These are phyloP conservation scores for Ganaspis sp. DNA, from an alignment of 1,140 invertebrate genomes.

Conservation along the genomic window DNA sequence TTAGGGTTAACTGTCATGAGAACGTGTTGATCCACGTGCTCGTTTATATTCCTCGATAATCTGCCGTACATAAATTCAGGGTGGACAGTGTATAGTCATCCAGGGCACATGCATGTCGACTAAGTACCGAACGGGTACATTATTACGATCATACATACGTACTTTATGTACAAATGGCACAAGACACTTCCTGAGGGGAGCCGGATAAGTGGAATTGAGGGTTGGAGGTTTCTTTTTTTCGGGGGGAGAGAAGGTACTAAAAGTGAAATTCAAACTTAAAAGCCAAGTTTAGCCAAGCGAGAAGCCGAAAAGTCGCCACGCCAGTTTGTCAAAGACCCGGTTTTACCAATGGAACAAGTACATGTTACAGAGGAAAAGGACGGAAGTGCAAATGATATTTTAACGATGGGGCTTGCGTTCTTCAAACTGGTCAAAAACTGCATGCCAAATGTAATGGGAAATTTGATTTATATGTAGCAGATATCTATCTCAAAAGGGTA, in stretches of 20 bases:
- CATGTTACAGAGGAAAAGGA: slow-evolving; percentile 32
- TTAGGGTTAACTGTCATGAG: neutral
- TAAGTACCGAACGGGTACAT: neutral
- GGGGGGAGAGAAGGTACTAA: neutral
- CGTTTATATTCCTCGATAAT: neutral
- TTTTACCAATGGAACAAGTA: neutral
- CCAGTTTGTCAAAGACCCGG: slow-evolving; percentile 39
- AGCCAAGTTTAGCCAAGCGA: slow-evolving; percentile 29
- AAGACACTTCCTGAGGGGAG: slow-evolving; percentile 27
- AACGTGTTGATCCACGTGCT: slow-evolving; percentile 8
- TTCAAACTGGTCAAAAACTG: slow-evolving; percentile 30
- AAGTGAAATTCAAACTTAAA: neutral
- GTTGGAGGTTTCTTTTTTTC: slow-evolving; percentile 9
- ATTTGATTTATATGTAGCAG: slow-evolving; percentile 11
- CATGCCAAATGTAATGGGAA: slow-evolving; percentile 1
- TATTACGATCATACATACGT: neutral
- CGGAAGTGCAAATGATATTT: slow-evolving; percentile 43
- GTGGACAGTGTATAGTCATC: neutral
- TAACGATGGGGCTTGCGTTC: slow-evolving; percentile 39
- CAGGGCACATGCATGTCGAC: neutral
- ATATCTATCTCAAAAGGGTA: neutral
- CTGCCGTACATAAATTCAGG: neutral
- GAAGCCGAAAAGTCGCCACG: slow-evolving; percentile 42
- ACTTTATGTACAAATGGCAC: slow-evolving; percentile 28
- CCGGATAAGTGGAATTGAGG: slow-evolving; percentile 23